These are phyloP conservation scores for Tenthredo mesomela DNA, from an alignment of 2,888 invertebrate species.

Conservation along the genomic window DNA sequence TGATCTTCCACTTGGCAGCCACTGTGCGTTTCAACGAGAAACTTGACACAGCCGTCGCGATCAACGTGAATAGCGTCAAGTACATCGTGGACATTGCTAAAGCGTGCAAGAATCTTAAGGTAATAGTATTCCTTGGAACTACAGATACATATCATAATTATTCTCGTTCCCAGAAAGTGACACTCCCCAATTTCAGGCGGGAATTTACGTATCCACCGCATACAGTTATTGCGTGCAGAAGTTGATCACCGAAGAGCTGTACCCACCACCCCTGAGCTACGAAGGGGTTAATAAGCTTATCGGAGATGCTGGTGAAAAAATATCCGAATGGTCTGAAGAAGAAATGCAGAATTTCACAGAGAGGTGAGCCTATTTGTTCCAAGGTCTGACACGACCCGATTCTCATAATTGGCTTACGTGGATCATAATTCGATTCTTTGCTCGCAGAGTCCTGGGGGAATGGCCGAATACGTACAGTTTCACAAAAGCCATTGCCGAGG, in stretches of 20 bases:
- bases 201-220: conserved; percentile 33
- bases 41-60: conserved; percentile 50
- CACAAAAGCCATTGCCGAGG: conserved; percentile 82
- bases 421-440: background rate
- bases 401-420: background rate
- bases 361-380: background rate
- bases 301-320: background rate
- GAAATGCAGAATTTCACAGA: background rate
- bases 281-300: conserved; percentile 28
- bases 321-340: conserved; percentile 3
- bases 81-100: conserved; percentile 55
- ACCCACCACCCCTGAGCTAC: conserved; percentile 28
- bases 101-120: conserved; percentile 58
- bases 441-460: conserved; percentile 66
- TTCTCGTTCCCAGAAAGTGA: background rate
- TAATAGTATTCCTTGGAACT: background rate
- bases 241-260: conserved; percentile 29
- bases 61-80: conserved; percentile 58
- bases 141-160: background rate
- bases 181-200: background rate
- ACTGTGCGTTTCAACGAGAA: conserved; percentile 58
- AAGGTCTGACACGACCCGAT: background rate
- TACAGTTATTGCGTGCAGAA: conserved; percentile 25
- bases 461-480: conserved; percentile 83
- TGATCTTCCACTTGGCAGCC: conserved; percentile 59